Conservation (phyloP, 1,140 invertebrate species). For the Platorchestia sp. region DNA sequence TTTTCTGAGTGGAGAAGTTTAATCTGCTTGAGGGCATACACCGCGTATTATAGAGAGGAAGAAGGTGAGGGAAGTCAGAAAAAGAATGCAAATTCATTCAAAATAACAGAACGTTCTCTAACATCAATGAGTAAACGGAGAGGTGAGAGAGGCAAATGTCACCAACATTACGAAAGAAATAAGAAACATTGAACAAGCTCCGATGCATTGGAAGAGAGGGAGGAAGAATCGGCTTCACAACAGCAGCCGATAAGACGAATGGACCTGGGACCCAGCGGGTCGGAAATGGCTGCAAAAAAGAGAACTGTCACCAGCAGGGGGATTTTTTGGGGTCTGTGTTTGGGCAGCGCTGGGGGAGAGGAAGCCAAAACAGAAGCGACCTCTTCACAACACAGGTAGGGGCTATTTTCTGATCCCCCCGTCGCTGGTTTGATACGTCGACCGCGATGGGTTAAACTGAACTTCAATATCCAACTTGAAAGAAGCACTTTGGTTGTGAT, state of each 20-base stretch:
- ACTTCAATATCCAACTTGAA: too few species aligned
- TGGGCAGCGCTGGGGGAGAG: background rate
- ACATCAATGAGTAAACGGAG: background rate
- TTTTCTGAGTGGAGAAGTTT: too few species aligned
- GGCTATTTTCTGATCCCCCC: background rate
- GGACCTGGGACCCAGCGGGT: background rate
- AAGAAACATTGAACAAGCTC: background rate
- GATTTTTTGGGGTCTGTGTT: constrained; percentile 16
- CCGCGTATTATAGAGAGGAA: background rate
- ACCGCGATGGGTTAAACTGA: too few species aligned
- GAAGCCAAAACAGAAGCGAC: background rate
- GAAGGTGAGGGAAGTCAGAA: background rate
- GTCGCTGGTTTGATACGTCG: too few species aligned
- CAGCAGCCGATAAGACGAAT: constrained; percentile 29
- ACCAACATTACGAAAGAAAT: background rate
- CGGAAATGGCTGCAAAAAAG: constrained; percentile 40
- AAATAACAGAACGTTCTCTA: too few species aligned
- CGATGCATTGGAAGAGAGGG: background rate
- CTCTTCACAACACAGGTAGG: background rate
- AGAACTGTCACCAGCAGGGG: constrained; percentile 34
- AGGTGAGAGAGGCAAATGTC: background rate
- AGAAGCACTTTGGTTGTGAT: too few species aligned
- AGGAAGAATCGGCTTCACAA: background rate
- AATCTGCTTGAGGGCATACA: too few species aligned
- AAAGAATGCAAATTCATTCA: background rate